These are phyloP conservation scores for Loxodonta africana DNA, from an alignment of 2,113 vertebrate genomes.

Conservation along the genomic window DNA sequence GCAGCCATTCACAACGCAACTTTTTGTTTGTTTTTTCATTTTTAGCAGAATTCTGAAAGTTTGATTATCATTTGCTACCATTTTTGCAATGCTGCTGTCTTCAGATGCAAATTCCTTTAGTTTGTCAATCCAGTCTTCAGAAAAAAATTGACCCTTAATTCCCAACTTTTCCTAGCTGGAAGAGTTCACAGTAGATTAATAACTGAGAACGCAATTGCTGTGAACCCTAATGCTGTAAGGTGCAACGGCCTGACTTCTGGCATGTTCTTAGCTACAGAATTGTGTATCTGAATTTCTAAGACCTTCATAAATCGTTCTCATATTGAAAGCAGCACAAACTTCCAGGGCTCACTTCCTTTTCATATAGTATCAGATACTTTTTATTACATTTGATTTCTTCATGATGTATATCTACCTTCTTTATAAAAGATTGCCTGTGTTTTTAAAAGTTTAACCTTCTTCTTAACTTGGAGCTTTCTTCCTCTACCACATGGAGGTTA, in stretches of 20 bases:
- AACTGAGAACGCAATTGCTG: background rate
- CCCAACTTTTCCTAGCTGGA: background rate
- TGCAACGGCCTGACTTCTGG: background rate
- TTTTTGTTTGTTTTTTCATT: background rate
- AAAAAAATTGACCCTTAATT: background rate
- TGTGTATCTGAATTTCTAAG: background rate
- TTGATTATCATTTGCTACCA: background rate
- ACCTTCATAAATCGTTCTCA: background rate
- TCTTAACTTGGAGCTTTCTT: conserved; percentile 74
- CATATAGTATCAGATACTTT: background rate
- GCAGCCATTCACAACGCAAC: background rate
- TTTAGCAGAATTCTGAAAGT: background rate
- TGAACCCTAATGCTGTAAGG: background rate
- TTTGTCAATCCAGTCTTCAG: background rate
- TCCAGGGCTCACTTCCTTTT: background rate
- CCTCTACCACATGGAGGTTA: conserved; percentile 75
- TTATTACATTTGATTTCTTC: background rate
- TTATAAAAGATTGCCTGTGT: conserved; percentile 60
- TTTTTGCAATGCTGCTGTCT: background rate
- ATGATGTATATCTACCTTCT: background rate
- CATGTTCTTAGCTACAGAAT: rapidly evolving
- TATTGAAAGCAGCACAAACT: background rate
- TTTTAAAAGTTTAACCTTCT: conserved; percentile 58
- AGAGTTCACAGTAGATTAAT: background rate
- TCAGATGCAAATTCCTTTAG: background rate